phyloP scores from a whole-genome alignment of 2,113 vertebrate species.

The Cottus gobio region DNA sequence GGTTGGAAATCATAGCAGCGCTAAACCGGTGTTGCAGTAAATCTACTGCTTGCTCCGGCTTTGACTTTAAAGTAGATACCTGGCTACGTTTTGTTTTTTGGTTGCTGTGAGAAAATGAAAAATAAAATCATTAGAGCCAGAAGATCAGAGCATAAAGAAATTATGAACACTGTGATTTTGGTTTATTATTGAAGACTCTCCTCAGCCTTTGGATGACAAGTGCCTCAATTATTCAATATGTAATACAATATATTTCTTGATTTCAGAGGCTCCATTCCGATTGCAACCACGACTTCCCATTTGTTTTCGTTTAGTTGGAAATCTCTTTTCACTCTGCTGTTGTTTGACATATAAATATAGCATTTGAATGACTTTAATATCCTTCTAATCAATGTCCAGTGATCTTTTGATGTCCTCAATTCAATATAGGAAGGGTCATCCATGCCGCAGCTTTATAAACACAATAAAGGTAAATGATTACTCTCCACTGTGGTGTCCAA shows the following conservation, averaged over 20 bases:
- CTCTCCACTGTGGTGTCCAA: slow-evolving; percentile 81
- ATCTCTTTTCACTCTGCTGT: slow-evolving; percentile 85
- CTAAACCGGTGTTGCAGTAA: slow-evolving; percentile 59
- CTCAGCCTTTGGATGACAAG: slow-evolving; percentile 47
- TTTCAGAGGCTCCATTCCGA: slow-evolving; percentile 51
- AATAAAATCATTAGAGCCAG: slow-evolving; percentile 52
- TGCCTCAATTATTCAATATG: slow-evolving; percentile 55
- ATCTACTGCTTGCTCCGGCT: slow-evolving; percentile 48
- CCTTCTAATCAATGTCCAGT: slow-evolving; percentile 97
- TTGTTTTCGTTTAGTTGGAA: slow-evolving; percentile 71
- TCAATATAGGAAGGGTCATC: slow-evolving; percentile 93
- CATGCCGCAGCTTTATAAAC: slow-evolving; percentile 90
- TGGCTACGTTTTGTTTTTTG: neutral
- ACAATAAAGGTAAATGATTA: slow-evolving; percentile 91
- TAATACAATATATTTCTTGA: slow-evolving; percentile 54
- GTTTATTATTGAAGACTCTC: slow-evolving; percentile 31
- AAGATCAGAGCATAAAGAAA: slow-evolving; percentile 33
- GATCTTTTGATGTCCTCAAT: slow-evolving; percentile 96
- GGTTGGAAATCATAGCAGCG: slow-evolving; percentile 63
- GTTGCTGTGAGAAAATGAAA: slow-evolving; percentile 46
- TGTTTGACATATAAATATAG: slow-evolving; percentile 96
- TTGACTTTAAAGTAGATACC: slow-evolving; percentile 58
- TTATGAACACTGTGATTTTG: slow-evolving; percentile 37
- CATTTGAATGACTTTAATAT: slow-evolving; percentile 98
- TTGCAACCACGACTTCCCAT: slow-evolving; percentile 49